A percentile compares a stretch with the other conserved stretches of the same genome.
phyloP scores from a whole-genome alignment of 1,140 invertebrate species.

The Aleiodes sp. region DNA sequence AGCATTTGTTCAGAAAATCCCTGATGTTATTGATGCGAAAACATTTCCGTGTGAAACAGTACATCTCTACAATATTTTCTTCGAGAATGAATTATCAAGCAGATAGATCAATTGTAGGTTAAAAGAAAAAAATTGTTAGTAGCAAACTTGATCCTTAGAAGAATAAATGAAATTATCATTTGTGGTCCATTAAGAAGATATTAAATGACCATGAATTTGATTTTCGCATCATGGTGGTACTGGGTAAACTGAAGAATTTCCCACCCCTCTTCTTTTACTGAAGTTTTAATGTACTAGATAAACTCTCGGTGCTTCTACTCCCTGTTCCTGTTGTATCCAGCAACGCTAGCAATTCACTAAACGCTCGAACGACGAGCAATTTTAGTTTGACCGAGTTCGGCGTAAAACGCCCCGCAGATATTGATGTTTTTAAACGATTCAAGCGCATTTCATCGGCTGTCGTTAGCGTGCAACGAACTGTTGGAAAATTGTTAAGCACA shows the following conservation, averaged over 20 bases:
- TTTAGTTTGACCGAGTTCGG: constrained; percentile 16
- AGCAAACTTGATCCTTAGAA: neutral
- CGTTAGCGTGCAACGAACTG: neutral
- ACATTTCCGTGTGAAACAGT: neutral
- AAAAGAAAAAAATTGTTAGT: neutral
- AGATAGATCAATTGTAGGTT: neutral
- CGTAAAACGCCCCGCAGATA: neutral
- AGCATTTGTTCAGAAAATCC: constrained; percentile 9
- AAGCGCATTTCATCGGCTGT: neutral
- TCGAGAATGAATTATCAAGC: neutral
- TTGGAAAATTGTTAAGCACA: neutral
- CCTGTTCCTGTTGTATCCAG: neutral
- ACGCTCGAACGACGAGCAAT: constrained; percentile 5
- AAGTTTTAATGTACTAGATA: constrained; percentile 21
- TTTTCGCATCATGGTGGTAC: neutral
- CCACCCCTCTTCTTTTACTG: neutral
- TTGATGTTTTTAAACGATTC: constrained; percentile 17
- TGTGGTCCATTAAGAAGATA: neutral
- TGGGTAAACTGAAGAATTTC: constrained; percentile 2
- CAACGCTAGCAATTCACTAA: constrained; percentile 10
- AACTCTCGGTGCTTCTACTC: neutral
- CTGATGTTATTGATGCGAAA: neutral
- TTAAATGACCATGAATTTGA: neutral
- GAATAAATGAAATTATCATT: neutral
- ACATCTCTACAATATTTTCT: neutral